Conservation (phyloP, 2,113 vertebrate species). For the Nesoenas mayeri region DNA sequence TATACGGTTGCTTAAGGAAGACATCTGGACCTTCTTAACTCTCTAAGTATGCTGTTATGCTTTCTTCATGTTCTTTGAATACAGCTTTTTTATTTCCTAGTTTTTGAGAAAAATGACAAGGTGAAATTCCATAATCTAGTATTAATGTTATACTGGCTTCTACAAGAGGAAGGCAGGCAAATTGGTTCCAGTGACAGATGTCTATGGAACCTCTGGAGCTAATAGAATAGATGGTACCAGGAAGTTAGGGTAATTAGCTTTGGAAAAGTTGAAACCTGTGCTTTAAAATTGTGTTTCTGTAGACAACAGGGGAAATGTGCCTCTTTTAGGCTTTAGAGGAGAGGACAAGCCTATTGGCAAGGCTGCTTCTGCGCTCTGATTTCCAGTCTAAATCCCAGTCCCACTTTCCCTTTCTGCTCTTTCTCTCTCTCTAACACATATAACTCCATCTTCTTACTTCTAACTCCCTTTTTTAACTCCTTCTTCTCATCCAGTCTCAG, state of each 20-base stretch:
- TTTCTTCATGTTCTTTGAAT: neutral
- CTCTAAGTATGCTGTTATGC: neutral
- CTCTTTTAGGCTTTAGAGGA: neutral
- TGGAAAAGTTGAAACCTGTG: neutral
- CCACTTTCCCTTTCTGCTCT: neutral
- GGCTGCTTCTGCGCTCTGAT: neutral
- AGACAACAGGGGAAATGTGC: neutral
- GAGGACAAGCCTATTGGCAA: neutral
- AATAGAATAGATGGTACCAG: neutral
- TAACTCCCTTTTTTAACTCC: neutral
- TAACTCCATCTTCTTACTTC: neutral
- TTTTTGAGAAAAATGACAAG: neutral
- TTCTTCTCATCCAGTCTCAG: neutral
- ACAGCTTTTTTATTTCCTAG: neutral
- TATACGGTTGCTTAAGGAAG: neutral
- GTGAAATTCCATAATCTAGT: neutral
- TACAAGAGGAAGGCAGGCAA: neutral
- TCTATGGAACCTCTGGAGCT: neutral
- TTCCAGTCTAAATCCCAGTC: neutral
- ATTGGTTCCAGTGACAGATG: neutral
- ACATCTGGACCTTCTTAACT: neutral
- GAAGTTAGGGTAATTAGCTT: neutral
- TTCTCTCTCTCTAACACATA: fast-evolving
- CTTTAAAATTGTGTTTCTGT: neutral
- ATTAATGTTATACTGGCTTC: neutral